phyloP scores from a whole-genome alignment of 1,140 invertebrate species.

The Periplaneta americana region DNA sequence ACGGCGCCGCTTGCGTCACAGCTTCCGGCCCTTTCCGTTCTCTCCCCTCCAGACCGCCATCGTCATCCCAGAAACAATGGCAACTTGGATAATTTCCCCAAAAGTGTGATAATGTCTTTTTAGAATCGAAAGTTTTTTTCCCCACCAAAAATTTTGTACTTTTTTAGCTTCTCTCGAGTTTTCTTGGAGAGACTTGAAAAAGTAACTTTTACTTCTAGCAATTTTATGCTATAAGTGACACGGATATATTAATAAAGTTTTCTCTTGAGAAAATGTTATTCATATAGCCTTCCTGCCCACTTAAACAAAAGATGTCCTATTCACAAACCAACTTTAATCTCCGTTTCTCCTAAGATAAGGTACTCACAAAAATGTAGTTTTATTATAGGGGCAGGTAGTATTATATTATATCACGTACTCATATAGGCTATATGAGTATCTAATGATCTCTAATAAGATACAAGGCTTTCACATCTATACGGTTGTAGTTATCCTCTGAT shows the following conservation, averaged over 20 bases:
- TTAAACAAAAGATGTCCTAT: neutral
- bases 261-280: neutral
- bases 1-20: neutral
- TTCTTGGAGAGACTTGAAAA: neutral
- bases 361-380: no score
- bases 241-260: neutral
- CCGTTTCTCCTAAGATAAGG: no score
- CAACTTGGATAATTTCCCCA: neutral
- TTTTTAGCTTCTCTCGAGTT: neutral
- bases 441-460: no score
- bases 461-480: no score
- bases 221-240: neutral
- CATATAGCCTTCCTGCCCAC: neutral
- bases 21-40: neutral
- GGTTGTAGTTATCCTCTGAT: no score
- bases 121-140: neutral
- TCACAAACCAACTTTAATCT: no score
- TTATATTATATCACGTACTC: no score
- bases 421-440: no score
- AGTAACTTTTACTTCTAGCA: neutral
- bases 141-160: no score
- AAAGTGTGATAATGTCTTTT: neutral
- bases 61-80: neutral
- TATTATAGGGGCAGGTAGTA: no score
- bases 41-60: neutral